Conservation (phyloP, 2,797 vertebrate genomes). For the Gadopsis bispinosus region DNA sequence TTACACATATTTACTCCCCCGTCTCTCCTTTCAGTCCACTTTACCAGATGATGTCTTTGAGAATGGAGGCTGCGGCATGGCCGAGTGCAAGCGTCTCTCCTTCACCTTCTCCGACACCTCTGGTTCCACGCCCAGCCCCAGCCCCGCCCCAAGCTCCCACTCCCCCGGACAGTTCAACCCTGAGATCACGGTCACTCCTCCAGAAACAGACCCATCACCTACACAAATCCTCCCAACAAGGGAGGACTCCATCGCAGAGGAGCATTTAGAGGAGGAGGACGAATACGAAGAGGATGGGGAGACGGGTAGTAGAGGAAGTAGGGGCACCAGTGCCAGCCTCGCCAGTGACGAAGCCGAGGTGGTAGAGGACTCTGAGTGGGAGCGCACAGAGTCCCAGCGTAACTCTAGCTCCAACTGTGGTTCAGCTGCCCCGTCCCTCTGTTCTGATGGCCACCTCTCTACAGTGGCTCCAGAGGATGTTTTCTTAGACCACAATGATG, state of each 20-base stretch:
- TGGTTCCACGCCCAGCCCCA: slow-evolving; percentile 76
- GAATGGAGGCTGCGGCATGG: slow-evolving; percentile 82
- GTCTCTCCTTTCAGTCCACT: slow-evolving; percentile 85
- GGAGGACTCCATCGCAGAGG: slow-evolving; percentile 78
- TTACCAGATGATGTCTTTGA: slow-evolving; percentile 94
- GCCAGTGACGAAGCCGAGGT: slow-evolving; percentile 79
- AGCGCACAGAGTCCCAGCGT: slow-evolving; percentile 78
- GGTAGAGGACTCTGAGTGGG: slow-evolving; percentile 82
- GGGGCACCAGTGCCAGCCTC: slow-evolving; percentile 75
- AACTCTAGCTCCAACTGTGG: slow-evolving; percentile 70
- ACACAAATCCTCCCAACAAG: slow-evolving; percentile 63
- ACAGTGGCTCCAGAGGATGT: slow-evolving; percentile 77
- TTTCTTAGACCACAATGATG: slow-evolving; percentile 83
- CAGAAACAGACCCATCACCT: slow-evolving; percentile 79
- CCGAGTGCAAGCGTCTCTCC: slow-evolving; percentile 91
- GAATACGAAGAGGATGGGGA: slow-evolving; percentile 74
- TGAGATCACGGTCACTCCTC: slow-evolving; percentile 89
- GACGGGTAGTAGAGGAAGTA: slow-evolving; percentile 74
- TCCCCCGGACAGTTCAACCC: slow-evolving; percentile 87
- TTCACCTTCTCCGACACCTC: slow-evolving; percentile 89
- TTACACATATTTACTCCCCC: neutral
- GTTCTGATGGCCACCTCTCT: slow-evolving; percentile 76
- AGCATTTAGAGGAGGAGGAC: slow-evolving; percentile 72
- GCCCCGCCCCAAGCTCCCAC: slow-evolving; percentile 77
- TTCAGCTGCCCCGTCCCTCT: slow-evolving; percentile 71